Evolutionary conservation across 2,113 vertebrate genomes (phyloP).

Genomic region (Corydoras maculifer): DNA sequence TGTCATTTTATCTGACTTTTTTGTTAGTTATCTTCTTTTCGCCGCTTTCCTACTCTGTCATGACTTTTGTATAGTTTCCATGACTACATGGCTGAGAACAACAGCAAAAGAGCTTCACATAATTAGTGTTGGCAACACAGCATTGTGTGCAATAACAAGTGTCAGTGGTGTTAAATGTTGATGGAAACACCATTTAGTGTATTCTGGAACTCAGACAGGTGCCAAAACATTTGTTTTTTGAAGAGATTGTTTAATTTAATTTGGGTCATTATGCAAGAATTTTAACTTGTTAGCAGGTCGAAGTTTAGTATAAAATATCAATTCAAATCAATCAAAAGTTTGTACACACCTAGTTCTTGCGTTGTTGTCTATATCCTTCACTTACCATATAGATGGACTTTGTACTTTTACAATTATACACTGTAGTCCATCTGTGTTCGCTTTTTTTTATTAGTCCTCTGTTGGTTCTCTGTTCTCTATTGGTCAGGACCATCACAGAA

Average conservation of each 20-base stretch:
- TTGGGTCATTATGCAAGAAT: too few species aligned
- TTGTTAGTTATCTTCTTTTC: constrained; percentile 34
- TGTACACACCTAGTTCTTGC: too few species aligned
- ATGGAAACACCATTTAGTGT: constrained; percentile 27
- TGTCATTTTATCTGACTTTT: constrained; percentile 22
- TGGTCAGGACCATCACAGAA: too few species aligned
- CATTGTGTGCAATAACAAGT: constrained; percentile 48
- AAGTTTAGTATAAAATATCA: too few species aligned
- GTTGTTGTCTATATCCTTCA: too few species aligned
- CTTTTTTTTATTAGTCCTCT: too few species aligned
- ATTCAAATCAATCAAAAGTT: too few species aligned
- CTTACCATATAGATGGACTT: too few species aligned
- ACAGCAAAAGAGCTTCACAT: constrained; percentile 46
- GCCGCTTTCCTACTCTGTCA: constrained; percentile 34
- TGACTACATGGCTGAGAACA: constrained; percentile 36
- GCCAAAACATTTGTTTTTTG: constrained; percentile 17
- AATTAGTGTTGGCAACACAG: constrained; percentile 53
- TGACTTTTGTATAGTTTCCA: constrained; percentile 33
- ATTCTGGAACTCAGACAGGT: constrained; percentile 25
- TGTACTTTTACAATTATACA: too few species aligned
- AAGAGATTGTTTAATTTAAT: constrained; percentile 22
- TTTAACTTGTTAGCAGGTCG: too few species aligned
- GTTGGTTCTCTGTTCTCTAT: too few species aligned
- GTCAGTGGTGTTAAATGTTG: constrained; percentile 42
- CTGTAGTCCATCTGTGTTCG: too few species aligned